Evolutionary conservation across 1,140 invertebrate species (phyloP).

Genomic region (Leptonema lineaticorne): DNA sequence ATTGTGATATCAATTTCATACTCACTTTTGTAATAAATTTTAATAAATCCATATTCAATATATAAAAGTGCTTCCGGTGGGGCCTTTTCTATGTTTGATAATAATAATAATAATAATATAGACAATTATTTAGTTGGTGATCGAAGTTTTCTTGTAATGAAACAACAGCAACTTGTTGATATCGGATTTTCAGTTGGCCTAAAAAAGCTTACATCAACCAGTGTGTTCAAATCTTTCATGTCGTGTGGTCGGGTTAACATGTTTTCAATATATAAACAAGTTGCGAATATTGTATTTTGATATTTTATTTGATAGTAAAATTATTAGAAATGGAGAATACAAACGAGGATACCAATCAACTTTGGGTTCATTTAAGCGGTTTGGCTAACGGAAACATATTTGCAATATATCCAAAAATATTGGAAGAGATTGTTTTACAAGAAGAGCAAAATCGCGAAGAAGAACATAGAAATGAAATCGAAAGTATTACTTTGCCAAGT

Average conservation of each 20-base stretch:
- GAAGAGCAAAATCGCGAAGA: constrained; percentile 51
- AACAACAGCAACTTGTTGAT: constrained; percentile 1
- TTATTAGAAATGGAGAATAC: constrained; percentile 7
- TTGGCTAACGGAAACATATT: constrained; percentile 56
- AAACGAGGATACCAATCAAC: constrained; percentile 45
- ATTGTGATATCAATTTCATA: too few relatives aligned
- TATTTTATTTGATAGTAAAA: neutral
- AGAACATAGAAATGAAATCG: constrained; percentile 48
- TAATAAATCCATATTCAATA: too few relatives aligned
- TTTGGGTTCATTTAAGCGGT: constrained; percentile 57
- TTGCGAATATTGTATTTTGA: neutral
- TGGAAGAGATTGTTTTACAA: constrained; percentile 50
- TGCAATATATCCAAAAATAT: constrained; percentile 52
- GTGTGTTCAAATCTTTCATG: neutral
- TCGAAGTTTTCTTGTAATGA: too few relatives aligned
- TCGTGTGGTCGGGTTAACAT: neutral
- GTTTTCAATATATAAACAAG: neutral
- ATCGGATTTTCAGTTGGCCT: neutral
- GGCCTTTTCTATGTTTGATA: too few relatives aligned
- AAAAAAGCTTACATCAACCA: neutral
- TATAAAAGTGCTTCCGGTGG: too few relatives aligned
- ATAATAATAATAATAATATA: too few relatives aligned
- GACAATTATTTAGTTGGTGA: too few relatives aligned
- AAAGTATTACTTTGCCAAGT: constrained; percentile 62
- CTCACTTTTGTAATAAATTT: too few relatives aligned